Evolutionary conservation across 92 coral and sea anemone species (phyloP).

Genomic region (Virgularia gustaviana): DNA sequence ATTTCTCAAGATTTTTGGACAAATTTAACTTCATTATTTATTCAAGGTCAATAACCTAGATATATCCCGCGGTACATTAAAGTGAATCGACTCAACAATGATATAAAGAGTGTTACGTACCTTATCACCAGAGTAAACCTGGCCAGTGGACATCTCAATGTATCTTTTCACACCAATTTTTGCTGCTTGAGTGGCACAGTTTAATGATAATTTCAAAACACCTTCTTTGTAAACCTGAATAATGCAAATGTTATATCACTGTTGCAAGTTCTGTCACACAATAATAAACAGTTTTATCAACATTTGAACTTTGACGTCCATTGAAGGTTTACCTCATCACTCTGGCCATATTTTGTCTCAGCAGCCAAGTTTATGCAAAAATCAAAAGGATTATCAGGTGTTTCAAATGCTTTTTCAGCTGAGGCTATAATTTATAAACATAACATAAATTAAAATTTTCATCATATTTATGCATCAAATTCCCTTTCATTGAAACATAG

Average conservation of each 20-base stretch:
- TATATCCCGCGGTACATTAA: too few relatives aligned
- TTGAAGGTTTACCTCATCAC: conserved; percentile 74
- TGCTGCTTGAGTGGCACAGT: conserved; percentile 84
- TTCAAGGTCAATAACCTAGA: too few relatives aligned
- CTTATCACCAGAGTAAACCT: conserved; percentile 84
- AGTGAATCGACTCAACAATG: too few relatives aligned
- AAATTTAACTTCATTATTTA: too few relatives aligned
- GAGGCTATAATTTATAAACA: conserved; percentile 48
- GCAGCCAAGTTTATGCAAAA: conserved; percentile 92
- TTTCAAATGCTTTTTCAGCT: conserved; percentile 73
- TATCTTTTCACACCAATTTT: conserved; percentile 66
- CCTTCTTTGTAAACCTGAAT: conserved; percentile 88
- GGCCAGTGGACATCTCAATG: conserved; percentile 85
- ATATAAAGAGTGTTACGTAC: too few relatives aligned
- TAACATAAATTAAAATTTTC: not conserved
- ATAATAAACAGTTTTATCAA: too few relatives aligned
- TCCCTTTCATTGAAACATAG: not conserved
- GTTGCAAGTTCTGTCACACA: too few relatives aligned
- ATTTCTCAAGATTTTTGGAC: not conserved
- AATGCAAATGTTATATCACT: too few relatives aligned
- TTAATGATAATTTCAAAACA: conserved; percentile 70
- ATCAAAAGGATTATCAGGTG: conserved; percentile 71
- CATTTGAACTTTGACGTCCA: too few relatives aligned
- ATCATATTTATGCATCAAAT: not conserved
- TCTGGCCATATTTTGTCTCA: conserved; percentile 88